Evolutionary conservation across 2,113 vertebrate species (phyloP).

Genomic region (Piprites chloris): DNA sequence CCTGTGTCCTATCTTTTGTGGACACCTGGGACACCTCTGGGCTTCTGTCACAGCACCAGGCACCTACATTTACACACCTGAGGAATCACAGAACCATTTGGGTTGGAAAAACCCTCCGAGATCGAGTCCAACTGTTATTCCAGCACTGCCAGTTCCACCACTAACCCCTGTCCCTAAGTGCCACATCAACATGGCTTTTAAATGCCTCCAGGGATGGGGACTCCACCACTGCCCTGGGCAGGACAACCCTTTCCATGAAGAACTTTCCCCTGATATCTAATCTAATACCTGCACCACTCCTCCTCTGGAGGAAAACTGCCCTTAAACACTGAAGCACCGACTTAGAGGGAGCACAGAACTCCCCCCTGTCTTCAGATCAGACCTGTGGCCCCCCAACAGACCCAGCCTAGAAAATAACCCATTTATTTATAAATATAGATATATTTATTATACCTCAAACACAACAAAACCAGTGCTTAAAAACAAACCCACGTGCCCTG

Average conservation of each 20-base stretch:
- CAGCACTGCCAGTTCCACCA: not conserved
- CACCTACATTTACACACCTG: not conserved
- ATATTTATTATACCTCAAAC: not conserved
- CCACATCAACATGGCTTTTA: not conserved
- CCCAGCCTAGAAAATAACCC: not conserved
- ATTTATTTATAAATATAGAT: not conserved
- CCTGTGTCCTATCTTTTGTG: not conserved
- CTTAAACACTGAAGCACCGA: rapidly evolving
- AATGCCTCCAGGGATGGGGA: no score
- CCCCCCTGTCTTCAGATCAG: not conserved
- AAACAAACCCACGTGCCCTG: not conserved
- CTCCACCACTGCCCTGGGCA: rapidly evolving
- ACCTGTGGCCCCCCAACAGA: not conserved
- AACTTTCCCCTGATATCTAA: not conserved
- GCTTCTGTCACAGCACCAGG: not conserved
- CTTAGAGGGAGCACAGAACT: not conserved
- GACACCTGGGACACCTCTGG: not conserved
- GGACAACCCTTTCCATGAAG: not conserved
- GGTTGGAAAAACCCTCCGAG: not conserved
- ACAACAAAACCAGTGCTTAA: not conserved
- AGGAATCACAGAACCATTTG: not conserved
- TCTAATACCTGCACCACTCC: not conserved
- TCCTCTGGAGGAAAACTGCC: not conserved
- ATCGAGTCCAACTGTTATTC: no score
- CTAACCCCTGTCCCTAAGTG: not conserved